Conservation (phyloP, 2,113 vertebrate species). For the Pachycephala philippinensis region DNA sequence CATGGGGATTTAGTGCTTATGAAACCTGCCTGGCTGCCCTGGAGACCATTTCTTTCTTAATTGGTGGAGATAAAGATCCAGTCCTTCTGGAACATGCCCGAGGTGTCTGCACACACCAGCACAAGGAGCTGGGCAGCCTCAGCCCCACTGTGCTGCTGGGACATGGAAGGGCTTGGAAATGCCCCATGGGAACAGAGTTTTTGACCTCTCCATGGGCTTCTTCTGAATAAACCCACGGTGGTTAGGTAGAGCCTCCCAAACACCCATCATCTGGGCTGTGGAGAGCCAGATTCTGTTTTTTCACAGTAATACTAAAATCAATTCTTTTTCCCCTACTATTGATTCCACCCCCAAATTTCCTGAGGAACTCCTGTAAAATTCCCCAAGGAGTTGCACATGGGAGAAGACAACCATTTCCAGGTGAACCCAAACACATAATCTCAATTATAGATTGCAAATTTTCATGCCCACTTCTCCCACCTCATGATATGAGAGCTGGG, state of each 20-base stretch:
- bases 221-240: neutral
- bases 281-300: neutral
- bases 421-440: neutral
- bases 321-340: rapidly evolving
- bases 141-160: neutral
- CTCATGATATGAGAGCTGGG: rapidly evolving
- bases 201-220: neutral
- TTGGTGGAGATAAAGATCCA: neutral
- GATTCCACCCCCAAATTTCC: neutral
- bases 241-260: neutral
- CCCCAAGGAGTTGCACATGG: neutral
- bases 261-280: neutral
- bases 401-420: neutral
- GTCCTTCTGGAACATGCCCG: rapidly evolving
- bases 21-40: neutral
- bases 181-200: rapidly evolving
- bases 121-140: neutral
- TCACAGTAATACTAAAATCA: neutral
- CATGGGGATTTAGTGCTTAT: neutral
- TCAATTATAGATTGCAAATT: neutral
- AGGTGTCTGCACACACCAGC: neutral
- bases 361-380: neutral
- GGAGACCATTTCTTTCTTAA: neutral
- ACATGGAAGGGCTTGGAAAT: neutral
- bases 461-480: neutral